phyloP scores from a whole-genome alignment of 2,113 vertebrate species.

The Pomatostomus ruficeps region DNA sequence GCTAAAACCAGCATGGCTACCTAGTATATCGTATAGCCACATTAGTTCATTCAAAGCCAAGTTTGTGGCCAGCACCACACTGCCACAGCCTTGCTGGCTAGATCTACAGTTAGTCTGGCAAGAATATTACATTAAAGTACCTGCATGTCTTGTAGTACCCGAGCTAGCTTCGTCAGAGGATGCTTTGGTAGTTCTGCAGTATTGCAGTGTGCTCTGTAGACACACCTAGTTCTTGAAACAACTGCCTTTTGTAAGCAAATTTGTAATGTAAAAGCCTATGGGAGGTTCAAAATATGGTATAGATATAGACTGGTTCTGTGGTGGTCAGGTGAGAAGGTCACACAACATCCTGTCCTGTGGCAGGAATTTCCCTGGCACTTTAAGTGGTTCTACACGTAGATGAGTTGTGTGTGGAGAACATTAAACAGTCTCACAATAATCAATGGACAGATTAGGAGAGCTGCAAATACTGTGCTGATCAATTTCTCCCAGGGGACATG shows the following conservation, averaged over 20 bases:
- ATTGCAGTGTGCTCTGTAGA: neutral
- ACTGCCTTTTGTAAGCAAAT: neutral
- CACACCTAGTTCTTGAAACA: neutral
- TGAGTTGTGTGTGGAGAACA: neutral
- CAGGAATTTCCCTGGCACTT: neutral
- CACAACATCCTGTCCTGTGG: neutral
- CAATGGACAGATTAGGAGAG: neutral
- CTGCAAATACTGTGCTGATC: neutral
- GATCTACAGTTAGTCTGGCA: neutral
- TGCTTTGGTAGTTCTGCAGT: constrained; percentile 2
- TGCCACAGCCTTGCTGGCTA: neutral
- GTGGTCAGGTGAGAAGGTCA: neutral
- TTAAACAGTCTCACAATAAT: neutral
- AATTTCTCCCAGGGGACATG: neutral
- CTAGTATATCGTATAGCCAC: neutral
- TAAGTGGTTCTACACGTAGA: neutral
- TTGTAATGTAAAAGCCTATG: neutral
- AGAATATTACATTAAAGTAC: neutral
- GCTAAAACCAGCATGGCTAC: neutral
- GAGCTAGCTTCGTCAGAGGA: neutral
- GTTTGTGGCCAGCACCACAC: neutral
- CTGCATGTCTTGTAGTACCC: neutral
- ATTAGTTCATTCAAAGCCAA: neutral
- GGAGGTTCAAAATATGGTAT: neutral
- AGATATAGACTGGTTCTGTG: neutral